Conservation (phyloP, 2,797 vertebrate species). For the Manis pentadactyla region DNA sequence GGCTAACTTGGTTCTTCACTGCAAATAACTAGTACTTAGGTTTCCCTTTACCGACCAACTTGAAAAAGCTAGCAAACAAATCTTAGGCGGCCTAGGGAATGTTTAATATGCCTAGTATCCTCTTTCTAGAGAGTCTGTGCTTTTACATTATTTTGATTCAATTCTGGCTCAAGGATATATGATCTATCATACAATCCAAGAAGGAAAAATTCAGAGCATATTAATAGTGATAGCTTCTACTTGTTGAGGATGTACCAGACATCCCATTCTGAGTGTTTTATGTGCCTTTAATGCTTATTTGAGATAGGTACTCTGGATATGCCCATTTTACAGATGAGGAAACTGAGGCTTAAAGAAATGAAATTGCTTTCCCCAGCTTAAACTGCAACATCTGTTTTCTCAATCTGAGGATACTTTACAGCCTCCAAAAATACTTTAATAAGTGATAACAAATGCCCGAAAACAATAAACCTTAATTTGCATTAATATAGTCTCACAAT, state of each 20-base stretch:
- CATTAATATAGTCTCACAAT: not conserved
- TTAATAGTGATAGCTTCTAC: not conserved
- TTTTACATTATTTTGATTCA: not conserved
- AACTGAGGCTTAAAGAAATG: not conserved
- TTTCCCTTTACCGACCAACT: not conserved
- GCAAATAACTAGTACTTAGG: not conserved
- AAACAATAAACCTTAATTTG: not conserved
- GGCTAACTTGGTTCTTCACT: not conserved
- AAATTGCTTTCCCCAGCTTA: not conserved
- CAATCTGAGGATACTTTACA: not conserved
- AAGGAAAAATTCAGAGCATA: not conserved
- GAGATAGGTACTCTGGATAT: not conserved
- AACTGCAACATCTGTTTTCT: not conserved
- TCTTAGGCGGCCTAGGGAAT: not conserved
- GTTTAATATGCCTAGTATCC: not conserved
- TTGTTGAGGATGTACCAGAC: not conserved
- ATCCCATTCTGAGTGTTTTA: not conserved
- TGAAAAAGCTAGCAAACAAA: not conserved
- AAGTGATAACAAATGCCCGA: not conserved
- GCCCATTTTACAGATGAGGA: conserved; percentile 29
- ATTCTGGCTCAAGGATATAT: not conserved
- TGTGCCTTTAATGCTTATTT: not conserved
- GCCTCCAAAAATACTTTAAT: conserved; percentile 7
- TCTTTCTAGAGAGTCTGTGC: not conserved
- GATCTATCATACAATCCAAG: not conserved